phyloP scores from a whole-genome alignment of 2,888 invertebrate genomes.

The Agelastica alni region DNA sequence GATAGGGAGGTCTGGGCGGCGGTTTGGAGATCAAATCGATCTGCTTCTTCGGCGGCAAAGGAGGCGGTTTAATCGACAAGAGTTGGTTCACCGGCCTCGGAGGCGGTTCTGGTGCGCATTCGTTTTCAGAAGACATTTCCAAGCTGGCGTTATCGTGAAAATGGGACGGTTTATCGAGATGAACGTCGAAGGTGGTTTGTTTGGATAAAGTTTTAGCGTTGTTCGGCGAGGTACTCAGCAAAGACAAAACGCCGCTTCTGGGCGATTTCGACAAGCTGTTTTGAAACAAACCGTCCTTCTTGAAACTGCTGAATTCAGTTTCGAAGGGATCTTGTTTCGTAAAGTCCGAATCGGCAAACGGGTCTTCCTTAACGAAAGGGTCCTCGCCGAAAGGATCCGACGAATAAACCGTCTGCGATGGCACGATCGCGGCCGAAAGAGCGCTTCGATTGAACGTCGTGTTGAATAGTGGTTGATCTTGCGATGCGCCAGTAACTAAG shows the following conservation, averaged over 20 bases:
- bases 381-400: conserved; percentile 71
- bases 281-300: conserved; percentile 33
- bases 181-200: conserved; percentile 46
- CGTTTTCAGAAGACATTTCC: conserved; percentile 53
- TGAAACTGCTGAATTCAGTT: conserved; percentile 50
- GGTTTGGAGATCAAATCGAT: conserved; percentile 64
- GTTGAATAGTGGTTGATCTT: conserved; percentile 33
- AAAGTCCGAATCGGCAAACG: conserved; percentile 65
- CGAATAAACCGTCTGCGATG: conserved; percentile 54
- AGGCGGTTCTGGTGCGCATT: conserved; percentile 66
- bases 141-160: conserved; percentile 51
- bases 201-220: conserved; percentile 51
- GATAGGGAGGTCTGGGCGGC: conserved; percentile 65
- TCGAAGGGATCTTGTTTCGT: conserved; percentile 68
- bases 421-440: conserved; percentile 23
- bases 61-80: conserved; percentile 69
- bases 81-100: conserved; percentile 69
- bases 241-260: conserved; percentile 38
- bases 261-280: conserved; percentile 44
- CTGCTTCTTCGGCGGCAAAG: conserved; percentile 73
- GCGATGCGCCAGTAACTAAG: conserved; percentile 59
- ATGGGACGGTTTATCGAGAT: conserved; percentile 42
- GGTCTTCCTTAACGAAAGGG: conserved; percentile 74
- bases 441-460: conserved; percentile 32
- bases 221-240: conserved; percentile 41